Evolutionary conservation across 2,888 invertebrate genomes (phyloP), one percentile per base, ranked within the genome.

Genomic region (Ernsta delagoae): DNA sequence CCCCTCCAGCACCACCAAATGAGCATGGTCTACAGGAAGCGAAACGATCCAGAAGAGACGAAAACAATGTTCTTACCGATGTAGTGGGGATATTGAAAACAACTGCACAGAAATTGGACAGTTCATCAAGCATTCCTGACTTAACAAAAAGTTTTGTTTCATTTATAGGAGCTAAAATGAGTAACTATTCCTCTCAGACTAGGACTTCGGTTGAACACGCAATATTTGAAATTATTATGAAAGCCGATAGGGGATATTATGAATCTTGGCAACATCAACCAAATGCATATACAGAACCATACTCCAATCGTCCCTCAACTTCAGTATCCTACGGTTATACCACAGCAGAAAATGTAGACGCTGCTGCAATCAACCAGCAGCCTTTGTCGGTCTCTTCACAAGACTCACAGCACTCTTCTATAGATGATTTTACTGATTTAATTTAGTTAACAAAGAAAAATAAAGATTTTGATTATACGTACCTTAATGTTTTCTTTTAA

Each of bases 161-260:
- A 39, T 62, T 62, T 48, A 63, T 69, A 62, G 62, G 62, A 62
- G 69, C 62, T 62, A 68, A 67, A 67, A 60, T 67, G 60, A 67
- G 53, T 45, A 62, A 24, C 41, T 62, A 62, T 50, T 62, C 50
- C 34, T 31, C 43, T 31, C 62, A 62, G 43, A 62, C 62, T 43
- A 62, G 62, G 48, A 62, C 62, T 45, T 62, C 50, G 43, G 62
- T 50, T 39, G 68, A 68, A 61, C 62, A 68, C 54, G 62, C 68
- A 62, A 68, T 68, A 50, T 68, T 68, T 61, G 68, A 68, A 68
- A 61, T 68, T 54, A 50, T 68, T 36, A 68, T 54, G 68, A 68
- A 68, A 54, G 68, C 68, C 41, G 61, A 68, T 50, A 43, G 62
- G 62, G 62, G 62, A 43, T 62, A 68, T 68, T 68, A 61, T 54